Evolutionary conservation across 1,140 invertebrate genomes (phyloP).

Genomic region (Melanaphis sacchari): DNA sequence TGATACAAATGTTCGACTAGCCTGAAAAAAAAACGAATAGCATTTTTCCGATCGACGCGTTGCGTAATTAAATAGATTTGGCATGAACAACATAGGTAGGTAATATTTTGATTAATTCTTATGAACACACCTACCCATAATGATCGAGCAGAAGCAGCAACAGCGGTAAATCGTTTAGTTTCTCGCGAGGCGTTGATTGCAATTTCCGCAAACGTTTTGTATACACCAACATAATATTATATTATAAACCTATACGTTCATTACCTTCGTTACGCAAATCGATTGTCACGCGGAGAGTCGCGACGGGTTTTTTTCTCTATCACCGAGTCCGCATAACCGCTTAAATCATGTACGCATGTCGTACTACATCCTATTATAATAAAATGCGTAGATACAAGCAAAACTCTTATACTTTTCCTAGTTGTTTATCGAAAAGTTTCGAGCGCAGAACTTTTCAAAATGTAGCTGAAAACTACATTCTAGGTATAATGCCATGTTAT

Average conservation of each 20-base stretch:
- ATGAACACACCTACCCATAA: neutral
- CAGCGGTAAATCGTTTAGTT: neutral
- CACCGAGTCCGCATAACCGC: neutral
- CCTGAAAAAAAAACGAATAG: neutral
- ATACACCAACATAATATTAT: neutral
- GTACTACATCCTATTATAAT: neutral
- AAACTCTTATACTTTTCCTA: too few species aligned
- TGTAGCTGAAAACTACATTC: too few species aligned
- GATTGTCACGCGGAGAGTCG: neutral
- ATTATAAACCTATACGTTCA: neutral
- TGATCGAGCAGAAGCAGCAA: neutral
- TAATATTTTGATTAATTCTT: neutral
- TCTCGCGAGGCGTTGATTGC: neutral
- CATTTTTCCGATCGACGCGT: neutral
- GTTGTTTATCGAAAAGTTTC: too few species aligned
- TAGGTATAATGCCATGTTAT: too few species aligned
- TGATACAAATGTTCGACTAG: neutral
- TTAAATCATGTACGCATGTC: neutral
- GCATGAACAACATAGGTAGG: neutral
- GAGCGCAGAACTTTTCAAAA: too few species aligned
- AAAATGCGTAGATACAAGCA: too few species aligned
- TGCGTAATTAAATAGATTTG: neutral
- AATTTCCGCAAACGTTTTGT: neutral
- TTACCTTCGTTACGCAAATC: neutral
- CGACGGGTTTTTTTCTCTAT: neutral